A percentile compares a stretch with the other conserved stretches of the same genome.
These are phyloP conservation scores for Temnothorax longispinosus DNA, from an alignment of 1,140 invertebrate genomes.

Conservation along the genomic window DNA sequence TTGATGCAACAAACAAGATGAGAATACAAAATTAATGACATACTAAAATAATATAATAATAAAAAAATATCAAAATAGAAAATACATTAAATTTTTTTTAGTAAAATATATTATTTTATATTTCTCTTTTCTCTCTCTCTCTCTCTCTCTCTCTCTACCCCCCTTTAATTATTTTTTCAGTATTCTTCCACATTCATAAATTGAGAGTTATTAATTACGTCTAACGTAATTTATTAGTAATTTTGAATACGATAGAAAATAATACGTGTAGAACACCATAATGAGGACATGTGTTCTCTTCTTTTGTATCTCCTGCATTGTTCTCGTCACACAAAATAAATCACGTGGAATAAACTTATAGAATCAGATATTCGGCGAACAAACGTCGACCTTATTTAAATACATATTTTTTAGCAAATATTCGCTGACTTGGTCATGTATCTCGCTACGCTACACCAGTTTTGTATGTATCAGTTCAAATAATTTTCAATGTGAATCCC, in stretches of 20 bases:
- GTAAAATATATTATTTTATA: background rate
- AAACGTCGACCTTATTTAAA: background rate
- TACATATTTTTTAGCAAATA: background rate
- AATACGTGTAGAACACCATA: background rate
- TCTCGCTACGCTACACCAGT: background rate
- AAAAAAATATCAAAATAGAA: background rate
- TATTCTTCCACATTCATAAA: background rate
- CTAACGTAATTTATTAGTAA: background rate
- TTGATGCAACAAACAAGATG: background rate
- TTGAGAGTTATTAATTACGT: background rate
- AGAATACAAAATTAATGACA: background rate
- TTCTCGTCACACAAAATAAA: slow-evolving; percentile 45
- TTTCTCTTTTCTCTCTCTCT: background rate
- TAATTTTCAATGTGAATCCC: background rate
- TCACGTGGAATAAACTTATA: background rate
- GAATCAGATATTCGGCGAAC: slow-evolving; percentile 1
- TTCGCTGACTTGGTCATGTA: background rate
- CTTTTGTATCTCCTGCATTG: background rate
- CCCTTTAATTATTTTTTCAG: background rate
- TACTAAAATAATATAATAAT: background rate
- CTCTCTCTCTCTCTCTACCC: background rate
- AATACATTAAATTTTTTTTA: background rate
- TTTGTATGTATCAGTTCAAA: background rate
- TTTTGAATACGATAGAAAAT: slow-evolving; percentile 5
- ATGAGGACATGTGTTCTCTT: background rate